Conservation (phyloP, 2,113 vertebrate genomes). For the Anguilla rostrata region DNA sequence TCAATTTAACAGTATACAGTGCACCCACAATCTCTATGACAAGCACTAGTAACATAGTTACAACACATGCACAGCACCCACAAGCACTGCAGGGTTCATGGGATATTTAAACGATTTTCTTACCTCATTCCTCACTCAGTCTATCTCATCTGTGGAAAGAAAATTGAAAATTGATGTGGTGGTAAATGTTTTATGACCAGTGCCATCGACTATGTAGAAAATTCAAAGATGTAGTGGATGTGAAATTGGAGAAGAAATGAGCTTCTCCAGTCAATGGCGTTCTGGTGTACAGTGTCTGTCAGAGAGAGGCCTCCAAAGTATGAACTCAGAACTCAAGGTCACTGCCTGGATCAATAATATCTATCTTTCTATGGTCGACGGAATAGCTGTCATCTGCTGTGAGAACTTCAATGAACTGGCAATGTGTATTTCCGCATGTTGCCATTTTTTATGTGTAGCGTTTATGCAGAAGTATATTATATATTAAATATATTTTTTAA, state of each 20-base stretch:
- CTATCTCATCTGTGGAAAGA: neutral
- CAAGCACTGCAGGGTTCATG: neutral
- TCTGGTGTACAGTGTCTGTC: neutral
- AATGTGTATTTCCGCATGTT: neutral
- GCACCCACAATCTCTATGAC: no score
- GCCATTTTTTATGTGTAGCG: neutral
- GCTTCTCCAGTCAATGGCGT: neutral
- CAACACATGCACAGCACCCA: no score
- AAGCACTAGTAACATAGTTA: no score
- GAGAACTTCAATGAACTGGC: neutral
- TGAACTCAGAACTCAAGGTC: neutral
- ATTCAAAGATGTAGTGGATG: neutral
- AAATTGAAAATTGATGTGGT: neutral
- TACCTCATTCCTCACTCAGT: neutral
- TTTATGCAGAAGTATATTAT: neutral
- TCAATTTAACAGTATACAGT: no score
- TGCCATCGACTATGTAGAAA: neutral
- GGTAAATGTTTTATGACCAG: neutral
- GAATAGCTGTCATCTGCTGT: neutral
- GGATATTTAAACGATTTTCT: neutral
- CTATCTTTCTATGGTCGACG: neutral
- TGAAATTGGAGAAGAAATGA: neutral
- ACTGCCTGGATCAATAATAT: neutral
- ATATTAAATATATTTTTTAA: neutral
- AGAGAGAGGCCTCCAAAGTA: neutral